Evolutionary conservation across 2,113 vertebrate genomes (phyloP).

Genomic region (Hystrix brachyura): DNA sequence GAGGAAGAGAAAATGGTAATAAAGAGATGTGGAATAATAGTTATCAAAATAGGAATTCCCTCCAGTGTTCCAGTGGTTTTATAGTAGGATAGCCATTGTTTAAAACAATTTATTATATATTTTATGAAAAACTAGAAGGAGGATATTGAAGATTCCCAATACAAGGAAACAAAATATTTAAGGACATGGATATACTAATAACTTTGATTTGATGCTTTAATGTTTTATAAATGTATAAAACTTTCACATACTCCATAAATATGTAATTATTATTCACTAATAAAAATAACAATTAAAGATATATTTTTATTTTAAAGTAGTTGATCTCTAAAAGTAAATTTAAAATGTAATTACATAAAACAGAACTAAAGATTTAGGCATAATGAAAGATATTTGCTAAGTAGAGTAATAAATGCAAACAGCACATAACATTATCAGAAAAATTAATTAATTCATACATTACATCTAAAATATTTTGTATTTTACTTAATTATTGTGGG

Average conservation of each 20-base stretch:
- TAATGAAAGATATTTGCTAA: neutral
- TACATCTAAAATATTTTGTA: no score
- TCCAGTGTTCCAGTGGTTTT: neutral
- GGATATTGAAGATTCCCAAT: no score
- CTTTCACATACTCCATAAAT: neutral
- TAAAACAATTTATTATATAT: neutral
- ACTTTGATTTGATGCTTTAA: neutral
- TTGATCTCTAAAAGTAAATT: neutral
- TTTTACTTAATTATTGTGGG: no score
- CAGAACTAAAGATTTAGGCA: neutral
- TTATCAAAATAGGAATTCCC: neutral
- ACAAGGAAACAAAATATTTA: neutral
- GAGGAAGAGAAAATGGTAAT: neutral
- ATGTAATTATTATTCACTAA: neutral
- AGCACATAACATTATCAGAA: neutral
- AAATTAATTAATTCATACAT: neutral
- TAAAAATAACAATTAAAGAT: neutral
- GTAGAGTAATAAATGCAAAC: neutral
- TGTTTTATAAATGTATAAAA: neutral
- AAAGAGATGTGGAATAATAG: fast-evolving
- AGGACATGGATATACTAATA: neutral
- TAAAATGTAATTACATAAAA: neutral
- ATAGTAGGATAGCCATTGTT: neutral
- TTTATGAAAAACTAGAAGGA: neutral
- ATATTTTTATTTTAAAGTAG: neutral